These are phyloP conservation scores for Atopsyche davidsoni DNA, from an alignment of 1,140 invertebrate genomes.

Conservation along the genomic window DNA sequence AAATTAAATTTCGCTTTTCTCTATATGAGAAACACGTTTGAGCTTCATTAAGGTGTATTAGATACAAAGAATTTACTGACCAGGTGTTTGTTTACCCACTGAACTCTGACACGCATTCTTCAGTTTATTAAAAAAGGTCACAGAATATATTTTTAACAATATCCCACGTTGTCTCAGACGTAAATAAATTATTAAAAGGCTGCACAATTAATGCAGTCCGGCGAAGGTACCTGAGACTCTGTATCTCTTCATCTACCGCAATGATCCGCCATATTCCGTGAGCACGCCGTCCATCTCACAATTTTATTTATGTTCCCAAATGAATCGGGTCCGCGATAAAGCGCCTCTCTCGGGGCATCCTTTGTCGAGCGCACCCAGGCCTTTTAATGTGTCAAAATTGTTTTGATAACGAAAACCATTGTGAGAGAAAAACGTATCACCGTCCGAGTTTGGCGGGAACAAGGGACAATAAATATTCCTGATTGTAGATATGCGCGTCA, in stretches of 20 bases:
- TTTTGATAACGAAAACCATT: conserved; percentile 27
- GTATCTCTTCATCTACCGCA: not conserved
- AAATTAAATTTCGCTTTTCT: too few relatives aligned
- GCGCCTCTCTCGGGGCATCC: conserved; percentile 12
- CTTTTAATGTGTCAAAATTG: conserved; percentile 29
- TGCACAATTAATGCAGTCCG: too few relatives aligned
- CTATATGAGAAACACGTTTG: too few relatives aligned
- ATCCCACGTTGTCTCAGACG: too few relatives aligned
- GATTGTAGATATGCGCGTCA: conserved; percentile 25
- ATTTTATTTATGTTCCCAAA: conserved; percentile 19
- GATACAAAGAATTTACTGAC: too few relatives aligned
- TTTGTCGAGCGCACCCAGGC: conserved; percentile 16
- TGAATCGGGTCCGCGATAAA: conserved; percentile 19
- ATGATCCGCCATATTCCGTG: not conserved
- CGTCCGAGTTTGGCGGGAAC: conserved; percentile 3
- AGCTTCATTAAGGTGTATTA: too few relatives aligned
- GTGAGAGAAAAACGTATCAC: conserved; percentile 11
- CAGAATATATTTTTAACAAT: too few relatives aligned
- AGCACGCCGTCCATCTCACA: conserved; percentile 1
- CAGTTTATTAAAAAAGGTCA: too few relatives aligned
- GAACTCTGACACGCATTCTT: too few relatives aligned
- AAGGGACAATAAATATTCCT: conserved; percentile 21
- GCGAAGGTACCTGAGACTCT: too few relatives aligned
- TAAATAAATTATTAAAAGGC: too few relatives aligned
- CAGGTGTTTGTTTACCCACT: too few relatives aligned